phyloP scores from a whole-genome alignment of 2,888 invertebrate genomes.

The Hirtodrosophila trivittata region DNA sequence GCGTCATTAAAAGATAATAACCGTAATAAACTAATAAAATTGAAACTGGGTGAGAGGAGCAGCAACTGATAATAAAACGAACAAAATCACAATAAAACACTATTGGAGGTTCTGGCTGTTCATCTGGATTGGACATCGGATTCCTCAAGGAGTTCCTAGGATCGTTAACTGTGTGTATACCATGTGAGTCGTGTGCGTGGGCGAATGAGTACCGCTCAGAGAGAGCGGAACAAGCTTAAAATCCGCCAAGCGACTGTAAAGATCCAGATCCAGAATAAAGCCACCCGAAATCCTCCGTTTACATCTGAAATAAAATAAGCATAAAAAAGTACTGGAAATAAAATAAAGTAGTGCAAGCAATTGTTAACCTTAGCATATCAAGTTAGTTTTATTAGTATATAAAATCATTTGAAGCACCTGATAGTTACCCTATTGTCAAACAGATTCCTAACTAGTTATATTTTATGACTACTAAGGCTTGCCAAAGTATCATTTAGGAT shows the following conservation, averaged over 20 bases:
- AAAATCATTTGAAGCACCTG: too few species aligned
- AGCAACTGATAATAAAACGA: conserved; percentile 53
- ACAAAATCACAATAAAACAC: conserved; percentile 63
- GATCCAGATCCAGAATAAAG: conserved; percentile 11
- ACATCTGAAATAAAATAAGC: conserved; percentile 48
- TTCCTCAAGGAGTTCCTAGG: conserved; percentile 9
- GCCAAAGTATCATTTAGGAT: too few species aligned
- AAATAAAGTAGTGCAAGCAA: too few species aligned
- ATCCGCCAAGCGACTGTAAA: conserved; percentile 14
- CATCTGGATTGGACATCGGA: background rate
- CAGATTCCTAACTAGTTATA: too few species aligned
- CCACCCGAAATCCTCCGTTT: conserved; percentile 37
- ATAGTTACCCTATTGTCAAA: too few species aligned
- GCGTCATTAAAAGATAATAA: conserved; percentile 81
- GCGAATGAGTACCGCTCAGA: conserved; percentile 8
- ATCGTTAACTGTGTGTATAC: conserved; percentile 28
- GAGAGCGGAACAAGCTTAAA: conserved; percentile 47
- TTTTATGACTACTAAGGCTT: too few species aligned
- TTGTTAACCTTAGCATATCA: too few species aligned
- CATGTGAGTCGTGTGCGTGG: background rate
- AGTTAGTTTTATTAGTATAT: too few species aligned
- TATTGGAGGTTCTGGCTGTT: conserved; percentile 12
- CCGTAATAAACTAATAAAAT: conserved; percentile 82
- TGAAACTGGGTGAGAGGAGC: conserved; percentile 66
- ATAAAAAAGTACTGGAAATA: conserved; percentile 6